phyloP scores from a whole-genome alignment of 2,113 vertebrate species.

The Crocuta crocuta region DNA sequence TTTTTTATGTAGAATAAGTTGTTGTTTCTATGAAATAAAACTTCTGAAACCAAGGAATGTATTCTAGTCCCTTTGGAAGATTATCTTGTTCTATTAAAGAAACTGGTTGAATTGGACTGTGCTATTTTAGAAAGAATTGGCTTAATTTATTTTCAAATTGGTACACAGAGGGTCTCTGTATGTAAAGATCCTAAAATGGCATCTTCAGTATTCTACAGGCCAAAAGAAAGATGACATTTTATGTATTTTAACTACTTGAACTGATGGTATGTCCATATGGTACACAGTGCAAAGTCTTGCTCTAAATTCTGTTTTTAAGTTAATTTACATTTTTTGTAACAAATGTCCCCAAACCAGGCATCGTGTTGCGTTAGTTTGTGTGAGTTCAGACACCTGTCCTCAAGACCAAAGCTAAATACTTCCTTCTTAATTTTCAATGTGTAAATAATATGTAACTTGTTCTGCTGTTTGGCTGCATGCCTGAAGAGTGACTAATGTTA shows the following conservation, averaged over 20 bases:
- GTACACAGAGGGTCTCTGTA: not conserved
- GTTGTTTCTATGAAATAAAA: not conserved
- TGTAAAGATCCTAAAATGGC: not conserved
- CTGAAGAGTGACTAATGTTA: not conserved
- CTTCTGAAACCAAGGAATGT: not conserved
- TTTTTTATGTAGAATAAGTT: not conserved
- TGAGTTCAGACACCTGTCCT: not conserved
- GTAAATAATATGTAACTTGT: not conserved
- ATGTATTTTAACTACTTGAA: not conserved
- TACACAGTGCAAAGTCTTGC: not conserved
- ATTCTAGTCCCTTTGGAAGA: not conserved
- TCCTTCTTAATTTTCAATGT: constrained; percentile 10
- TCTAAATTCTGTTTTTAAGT: constrained; percentile 23
- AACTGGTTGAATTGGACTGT: not conserved
- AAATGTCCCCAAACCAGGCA: not conserved
- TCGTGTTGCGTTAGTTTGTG: not conserved
- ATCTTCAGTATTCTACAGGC: not conserved
- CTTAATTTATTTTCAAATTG: constrained; percentile 54
- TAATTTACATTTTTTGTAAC: not conserved
- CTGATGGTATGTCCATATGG: not conserved
- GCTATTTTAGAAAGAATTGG: constrained; percentile 15
- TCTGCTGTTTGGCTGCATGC: not conserved
- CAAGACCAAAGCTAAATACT: not conserved
- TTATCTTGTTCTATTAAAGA: constrained; percentile 44
- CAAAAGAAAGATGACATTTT: not conserved